Base-by-base conservation (phyloP, 2,888 invertebrate species). In the Oscheius myriophilus region DNA sequence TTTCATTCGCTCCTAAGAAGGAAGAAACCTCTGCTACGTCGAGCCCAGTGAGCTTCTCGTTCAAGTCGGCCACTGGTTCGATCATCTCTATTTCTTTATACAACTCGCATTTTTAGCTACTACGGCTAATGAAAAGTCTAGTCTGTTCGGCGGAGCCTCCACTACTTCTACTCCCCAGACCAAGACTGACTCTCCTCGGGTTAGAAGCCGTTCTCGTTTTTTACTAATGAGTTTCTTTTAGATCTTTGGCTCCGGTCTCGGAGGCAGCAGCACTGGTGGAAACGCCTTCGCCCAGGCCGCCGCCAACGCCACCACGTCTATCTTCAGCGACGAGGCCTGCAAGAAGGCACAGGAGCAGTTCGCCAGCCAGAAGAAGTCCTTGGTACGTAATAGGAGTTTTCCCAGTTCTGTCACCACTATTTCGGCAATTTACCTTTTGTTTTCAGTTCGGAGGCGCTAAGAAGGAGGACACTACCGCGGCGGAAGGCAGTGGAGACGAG, bases 301-400 rank as follows among this genome's bases (percentile, higher is more conserved):
- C 53, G 21, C 26, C n/a, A 33, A 3, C 33, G 33, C 33, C 33
- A 33, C 33, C 1, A 42, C 51, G 0, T 61, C 49, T 23, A 72
- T 77, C 6, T 77, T 77, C 59, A 70, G 73, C 23, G 42, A 57
- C 0, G 69, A 67, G 0, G 69, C 71, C 45, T 54, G 71, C 1
- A 63, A 76, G 23, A 76, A 75, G 46, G 79, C 77, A 2, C 69
- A 76, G 54, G 71, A 73, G 39, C 70, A 73, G 46, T 70, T 80
- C 25, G 70, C 73, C 0, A 54, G 67, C 42, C 75, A 72, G 45
- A 70, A 71, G 46, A 76, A 78, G 69, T 66, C 70, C 45, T 70
- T 70, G 51, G 54, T 74, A 7, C 46, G 69, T 18, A 3, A 6
- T 46, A 2, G 46, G 11, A 6, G n/a, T 6, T 21, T 46, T 46